Evolutionary conservation across 2,888 invertebrate species (phyloP).

Genomic region (Stenurella melanura): DNA sequence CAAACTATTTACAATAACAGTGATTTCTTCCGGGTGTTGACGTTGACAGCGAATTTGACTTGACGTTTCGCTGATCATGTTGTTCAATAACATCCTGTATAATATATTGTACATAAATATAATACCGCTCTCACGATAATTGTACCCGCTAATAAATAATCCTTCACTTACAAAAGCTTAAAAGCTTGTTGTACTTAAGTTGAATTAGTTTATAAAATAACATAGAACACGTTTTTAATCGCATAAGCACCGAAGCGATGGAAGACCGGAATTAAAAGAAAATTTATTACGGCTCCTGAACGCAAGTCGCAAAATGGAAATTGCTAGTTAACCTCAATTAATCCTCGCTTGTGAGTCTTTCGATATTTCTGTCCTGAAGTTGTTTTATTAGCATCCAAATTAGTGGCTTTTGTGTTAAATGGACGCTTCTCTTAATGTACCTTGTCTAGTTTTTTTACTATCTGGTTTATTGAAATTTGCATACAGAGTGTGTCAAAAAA

Average conservation of each 20-base stretch:
- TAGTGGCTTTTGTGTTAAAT: too few relatives aligned
- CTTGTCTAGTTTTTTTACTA: too few relatives aligned
- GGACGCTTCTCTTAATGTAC: too few relatives aligned
- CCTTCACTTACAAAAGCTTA: constrained; percentile 1
- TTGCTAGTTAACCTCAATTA: constrained; percentile 7
- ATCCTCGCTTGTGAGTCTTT: neutral
- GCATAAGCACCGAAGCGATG: neutral
- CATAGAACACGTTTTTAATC: constrained; percentile 1
- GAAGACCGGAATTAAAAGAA: neutral
- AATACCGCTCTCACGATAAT: neutral
- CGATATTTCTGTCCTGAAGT: neutral
- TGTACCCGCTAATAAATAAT: neutral
- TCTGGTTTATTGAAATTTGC: too few relatives aligned
- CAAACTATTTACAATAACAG: too few relatives aligned
- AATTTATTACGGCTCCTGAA: neutral
- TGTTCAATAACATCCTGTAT: too few relatives aligned
- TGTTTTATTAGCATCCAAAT: neutral
- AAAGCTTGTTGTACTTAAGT: constrained; percentile 7
- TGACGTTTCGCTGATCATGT: too few relatives aligned
- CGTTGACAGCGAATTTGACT: too few relatives aligned
- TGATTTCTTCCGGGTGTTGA: too few relatives aligned
- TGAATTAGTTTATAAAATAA: constrained; percentile 6
- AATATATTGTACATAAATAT: too few relatives aligned
- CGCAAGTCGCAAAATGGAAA: constrained; percentile 1
- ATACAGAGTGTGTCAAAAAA: too few relatives aligned